Conservation (phyloP, 1,140 invertebrate species). For the Drosophila murphyi region DNA sequence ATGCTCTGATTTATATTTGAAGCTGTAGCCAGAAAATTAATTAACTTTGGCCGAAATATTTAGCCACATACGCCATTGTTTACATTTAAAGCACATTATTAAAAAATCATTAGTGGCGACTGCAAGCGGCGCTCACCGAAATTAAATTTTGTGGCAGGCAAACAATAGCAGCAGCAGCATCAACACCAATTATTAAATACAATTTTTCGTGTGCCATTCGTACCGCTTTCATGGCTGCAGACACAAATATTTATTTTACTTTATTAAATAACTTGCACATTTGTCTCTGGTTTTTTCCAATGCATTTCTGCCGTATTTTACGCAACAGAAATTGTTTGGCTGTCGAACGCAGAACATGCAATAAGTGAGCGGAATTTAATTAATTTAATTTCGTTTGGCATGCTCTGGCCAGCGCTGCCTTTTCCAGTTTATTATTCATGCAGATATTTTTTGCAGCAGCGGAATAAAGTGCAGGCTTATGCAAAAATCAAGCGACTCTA, state of each 20-base stretch:
- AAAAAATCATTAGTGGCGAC: conserved; percentile 30
- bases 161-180: neutral
- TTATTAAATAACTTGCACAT: conserved; percentile 76
- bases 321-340: conserved; percentile 48
- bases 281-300: conserved; percentile 35
- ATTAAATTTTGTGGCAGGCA: neutral
- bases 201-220: conserved; percentile 36
- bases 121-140: neutral
- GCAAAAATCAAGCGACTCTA: conserved; percentile 66
- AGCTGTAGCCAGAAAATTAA: conserved; percentile 71
- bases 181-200: neutral
- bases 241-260: conserved; percentile 77
- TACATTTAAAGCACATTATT: conserved; percentile 2
- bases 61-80: conserved; percentile 8
- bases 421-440: conserved; percentile 59
- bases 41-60: conserved; percentile 60
- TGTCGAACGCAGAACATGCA: conserved; percentile 28
- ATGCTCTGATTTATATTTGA: conserved; percentile 49
- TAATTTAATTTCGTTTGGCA: conserved; percentile 70
- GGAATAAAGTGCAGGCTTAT: conserved; percentile 57
- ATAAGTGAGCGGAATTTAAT: conserved; percentile 63
- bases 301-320: neutral
- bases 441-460: conserved; percentile 52
- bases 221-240: conserved; percentile 58
- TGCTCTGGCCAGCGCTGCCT: conserved; percentile 30